Percentiles rank a stretch among this genome's conserved stretches.
phyloP scores from a whole-genome alignment of 1,140 invertebrate species.

The Penaeus vannamei region DNA sequence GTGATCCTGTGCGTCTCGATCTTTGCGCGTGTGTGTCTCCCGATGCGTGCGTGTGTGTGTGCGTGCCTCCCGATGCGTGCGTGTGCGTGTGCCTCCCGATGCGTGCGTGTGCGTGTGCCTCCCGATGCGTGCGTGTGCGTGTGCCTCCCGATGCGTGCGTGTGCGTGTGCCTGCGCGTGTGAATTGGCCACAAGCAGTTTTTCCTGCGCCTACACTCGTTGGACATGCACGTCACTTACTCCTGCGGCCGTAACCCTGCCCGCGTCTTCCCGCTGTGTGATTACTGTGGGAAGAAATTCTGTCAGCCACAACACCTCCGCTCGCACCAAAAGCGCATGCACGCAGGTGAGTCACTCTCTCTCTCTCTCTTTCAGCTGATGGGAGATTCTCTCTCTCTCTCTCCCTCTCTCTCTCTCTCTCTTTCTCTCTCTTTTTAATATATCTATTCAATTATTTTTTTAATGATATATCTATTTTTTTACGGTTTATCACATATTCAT shows the following conservation, averaged over 20 bases:
- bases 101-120: constrained; percentile 14
- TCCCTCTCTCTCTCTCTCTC: constrained; percentile 33
- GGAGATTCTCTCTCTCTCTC: constrained; percentile 19
- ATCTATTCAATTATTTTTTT: not conserved
- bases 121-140: constrained; percentile 28
- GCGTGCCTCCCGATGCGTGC: too few relatives aligned
- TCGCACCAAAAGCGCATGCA: constrained; percentile 90
- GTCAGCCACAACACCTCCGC: constrained; percentile 90
- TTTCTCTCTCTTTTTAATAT: constrained; percentile 12
- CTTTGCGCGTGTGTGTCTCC: too few relatives aligned
- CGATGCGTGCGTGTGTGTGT: constrained; percentile 26
- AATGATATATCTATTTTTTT: not conserved
- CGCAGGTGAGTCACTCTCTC: constrained; percentile 79
- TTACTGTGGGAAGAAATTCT: constrained; percentile 85
- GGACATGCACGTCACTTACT: constrained; percentile 84
- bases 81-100: not conserved
- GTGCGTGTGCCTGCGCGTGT: constrained; percentile 34
- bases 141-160: not conserved
- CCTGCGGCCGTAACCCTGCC: constrained; percentile 82
- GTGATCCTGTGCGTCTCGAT: too few relatives aligned
- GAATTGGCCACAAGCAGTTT: constrained; percentile 74
- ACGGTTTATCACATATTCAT: not conserved
- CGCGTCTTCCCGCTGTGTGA: constrained; percentile 82
- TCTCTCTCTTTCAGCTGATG: not conserved
- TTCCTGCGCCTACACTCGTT: constrained; percentile 84